These are phyloP conservation scores for Nanorana parkeri DNA, from an alignment of 2,113 vertebrate species.

Conservation along the genomic window DNA sequence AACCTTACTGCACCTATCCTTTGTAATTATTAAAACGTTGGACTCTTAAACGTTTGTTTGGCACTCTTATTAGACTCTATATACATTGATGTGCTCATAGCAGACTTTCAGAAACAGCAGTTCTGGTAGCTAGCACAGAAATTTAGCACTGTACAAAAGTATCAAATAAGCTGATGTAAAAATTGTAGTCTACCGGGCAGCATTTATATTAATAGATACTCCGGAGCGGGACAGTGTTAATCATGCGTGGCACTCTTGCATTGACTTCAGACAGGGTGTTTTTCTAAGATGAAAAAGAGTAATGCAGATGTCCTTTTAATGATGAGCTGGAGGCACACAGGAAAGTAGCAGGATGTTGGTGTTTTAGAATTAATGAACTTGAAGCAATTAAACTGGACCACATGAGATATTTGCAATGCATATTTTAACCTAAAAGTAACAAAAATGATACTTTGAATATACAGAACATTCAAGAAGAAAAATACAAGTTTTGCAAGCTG, in stretches of 20 bases:
- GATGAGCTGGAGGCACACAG: neutral
- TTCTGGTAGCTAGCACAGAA: neutral
- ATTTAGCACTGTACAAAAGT: neutral
- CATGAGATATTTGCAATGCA: neutral
- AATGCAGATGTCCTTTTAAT: neutral
- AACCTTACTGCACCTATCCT: too few species aligned
- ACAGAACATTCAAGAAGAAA: neutral
- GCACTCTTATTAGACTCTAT: too few species aligned
- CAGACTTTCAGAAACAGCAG: neutral
- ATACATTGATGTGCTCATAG: too few species aligned
- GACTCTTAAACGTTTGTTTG: too few species aligned
- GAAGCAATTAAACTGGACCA: neutral
- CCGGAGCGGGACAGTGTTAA: constrained; percentile 1
- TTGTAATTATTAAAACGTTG: too few species aligned
- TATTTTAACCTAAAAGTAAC: neutral
- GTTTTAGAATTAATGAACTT: constrained; percentile 20
- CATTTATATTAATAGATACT: constrained; percentile 14
- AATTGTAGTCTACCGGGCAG: neutral
- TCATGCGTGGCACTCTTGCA: neutral
- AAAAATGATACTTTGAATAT: neutral
- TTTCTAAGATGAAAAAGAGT: constrained; percentile 6
- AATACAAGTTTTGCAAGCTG: too few species aligned
- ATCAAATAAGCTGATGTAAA: constrained; percentile 7
- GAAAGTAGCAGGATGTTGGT: constrained; percentile 1
- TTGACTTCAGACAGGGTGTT: neutral